Conservation (phyloP, 2,888 invertebrate species). For the Rhagophthalmus giganteus region DNA sequence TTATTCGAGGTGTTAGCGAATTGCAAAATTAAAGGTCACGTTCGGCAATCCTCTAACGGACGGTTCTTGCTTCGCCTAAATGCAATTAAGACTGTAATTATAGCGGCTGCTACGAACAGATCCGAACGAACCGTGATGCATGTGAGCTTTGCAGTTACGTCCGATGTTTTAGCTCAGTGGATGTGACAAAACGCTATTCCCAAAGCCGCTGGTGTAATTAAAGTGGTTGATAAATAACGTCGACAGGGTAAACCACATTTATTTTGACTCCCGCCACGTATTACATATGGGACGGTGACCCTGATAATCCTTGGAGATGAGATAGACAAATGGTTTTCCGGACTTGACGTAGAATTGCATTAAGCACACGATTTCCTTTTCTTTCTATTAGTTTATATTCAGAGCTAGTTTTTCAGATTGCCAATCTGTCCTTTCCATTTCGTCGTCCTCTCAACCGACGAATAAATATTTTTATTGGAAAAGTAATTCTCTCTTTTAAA, state of each 20-base stretch:
- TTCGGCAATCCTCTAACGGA: constrained; percentile 20
- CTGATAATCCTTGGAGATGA: constrained; percentile 5
- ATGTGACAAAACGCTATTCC: constrained; percentile 32
- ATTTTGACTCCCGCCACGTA: constrained; percentile 15
- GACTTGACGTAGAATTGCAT: constrained; percentile 4
- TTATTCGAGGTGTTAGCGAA: constrained; percentile 19
- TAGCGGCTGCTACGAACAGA: constrained; percentile 41
- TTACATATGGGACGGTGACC: constrained; percentile 10
- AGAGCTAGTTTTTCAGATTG: not conserved
- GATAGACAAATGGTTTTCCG: constrained; percentile 5
- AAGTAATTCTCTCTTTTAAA: too few species aligned
- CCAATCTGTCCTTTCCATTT: too few species aligned
- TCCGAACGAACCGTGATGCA: constrained; percentile 32
- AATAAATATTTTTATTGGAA: too few species aligned
- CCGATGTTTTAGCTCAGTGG: constrained; percentile 30
- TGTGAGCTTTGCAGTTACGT: constrained; percentile 29
- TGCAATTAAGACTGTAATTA: constrained; percentile 46
- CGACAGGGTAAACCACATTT: constrained; percentile 17
- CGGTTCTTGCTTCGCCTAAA: constrained; percentile 40
- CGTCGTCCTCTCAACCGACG: too few species aligned
- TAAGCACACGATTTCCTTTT: constrained; percentile 1
- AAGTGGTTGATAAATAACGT: constrained; percentile 32
- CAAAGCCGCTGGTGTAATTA: constrained; percentile 32
- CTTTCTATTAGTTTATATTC: constrained; percentile 1
- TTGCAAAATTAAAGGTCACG: constrained; percentile 24